Conservation (phyloP, 1,140 invertebrate species). For the Fopius arisanus region DNA sequence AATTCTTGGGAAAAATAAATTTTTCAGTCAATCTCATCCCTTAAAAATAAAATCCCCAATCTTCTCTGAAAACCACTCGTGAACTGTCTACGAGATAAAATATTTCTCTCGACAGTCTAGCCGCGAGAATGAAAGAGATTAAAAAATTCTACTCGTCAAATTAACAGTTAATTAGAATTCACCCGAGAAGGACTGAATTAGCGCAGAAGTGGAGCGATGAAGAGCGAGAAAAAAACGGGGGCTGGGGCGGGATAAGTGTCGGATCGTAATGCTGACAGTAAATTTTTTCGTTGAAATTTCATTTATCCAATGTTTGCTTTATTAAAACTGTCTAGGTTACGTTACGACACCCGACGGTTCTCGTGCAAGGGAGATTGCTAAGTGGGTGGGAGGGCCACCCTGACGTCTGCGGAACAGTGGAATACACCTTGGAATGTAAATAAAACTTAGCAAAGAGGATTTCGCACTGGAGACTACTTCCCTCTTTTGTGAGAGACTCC, state of each 20-base stretch:
- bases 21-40: too few species aligned
- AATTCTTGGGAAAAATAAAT: too few species aligned
- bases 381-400: background rate
- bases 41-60: too few species aligned
- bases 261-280: background rate
- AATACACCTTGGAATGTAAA: constrained; percentile 15
- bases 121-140: background rate
- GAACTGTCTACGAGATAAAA: too few species aligned
- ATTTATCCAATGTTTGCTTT: constrained; percentile 9
- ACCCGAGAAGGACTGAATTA: background rate
- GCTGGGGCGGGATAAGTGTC: background rate
- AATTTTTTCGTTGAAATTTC: constrained; percentile 10
- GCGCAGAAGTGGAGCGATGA: background rate
- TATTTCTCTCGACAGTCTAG: too few species aligned
- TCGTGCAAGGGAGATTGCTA: constrained; percentile 7
- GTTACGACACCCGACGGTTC: background rate
- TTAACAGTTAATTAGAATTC: background rate
- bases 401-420: constrained; percentile 11
- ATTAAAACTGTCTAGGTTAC: constrained; percentile 7
- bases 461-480: background rate
- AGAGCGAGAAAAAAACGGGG: background rate
- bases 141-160: background rate
- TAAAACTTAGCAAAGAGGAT: constrained; percentile 18
- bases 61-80: too few species aligned
- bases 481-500: constrained; percentile 8